phyloP scores from a whole-genome alignment of 1,140 invertebrate genomes.

The Formica selysi region DNA sequence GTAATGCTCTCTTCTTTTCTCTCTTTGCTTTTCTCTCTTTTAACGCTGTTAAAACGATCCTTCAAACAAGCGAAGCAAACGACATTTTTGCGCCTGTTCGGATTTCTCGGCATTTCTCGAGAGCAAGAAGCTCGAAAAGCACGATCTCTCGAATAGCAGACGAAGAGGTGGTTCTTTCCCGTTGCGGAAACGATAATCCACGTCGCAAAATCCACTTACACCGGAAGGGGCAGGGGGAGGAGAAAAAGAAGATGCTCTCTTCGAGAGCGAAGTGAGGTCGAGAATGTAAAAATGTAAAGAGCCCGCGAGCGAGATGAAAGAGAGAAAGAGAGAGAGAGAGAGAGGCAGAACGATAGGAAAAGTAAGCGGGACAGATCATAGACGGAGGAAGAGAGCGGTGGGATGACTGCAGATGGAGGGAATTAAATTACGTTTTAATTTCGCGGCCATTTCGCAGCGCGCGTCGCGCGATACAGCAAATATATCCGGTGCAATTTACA shows the following conservation, averaged over 20 bases:
- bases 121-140: slow-evolving; percentile 16
- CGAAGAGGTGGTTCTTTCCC: slow-evolving; percentile 1
- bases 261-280: slow-evolving; percentile 11
- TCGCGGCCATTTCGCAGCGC: slow-evolving; percentile 82
- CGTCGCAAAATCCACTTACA: slow-evolving; percentile 75
- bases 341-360: background rate
- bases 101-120: background rate
- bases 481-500: slow-evolving; percentile 82
- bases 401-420: slow-evolving; percentile 61
- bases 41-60: background rate
- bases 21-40: background rate
- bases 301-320: slow-evolving; percentile 61
- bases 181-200: slow-evolving; percentile 61
- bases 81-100: slow-evolving; percentile 5
- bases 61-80: background rate
- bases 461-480: slow-evolving; percentile 78
- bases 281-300: slow-evolving; percentile 7
- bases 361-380: background rate
- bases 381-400: background rate
- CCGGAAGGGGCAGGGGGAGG: slow-evolving; percentile 43
- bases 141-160: background rate
- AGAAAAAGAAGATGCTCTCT: slow-evolving; percentile 12
- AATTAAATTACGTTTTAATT: slow-evolving; percentile 86
- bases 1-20: no score
- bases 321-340: slow-evolving; percentile 38